Evolutionary conservation across 2,797 vertebrate genomes (phyloP), one percentile per base, ranked within the genome.

Genomic region (Perodicticus potto): DNA sequence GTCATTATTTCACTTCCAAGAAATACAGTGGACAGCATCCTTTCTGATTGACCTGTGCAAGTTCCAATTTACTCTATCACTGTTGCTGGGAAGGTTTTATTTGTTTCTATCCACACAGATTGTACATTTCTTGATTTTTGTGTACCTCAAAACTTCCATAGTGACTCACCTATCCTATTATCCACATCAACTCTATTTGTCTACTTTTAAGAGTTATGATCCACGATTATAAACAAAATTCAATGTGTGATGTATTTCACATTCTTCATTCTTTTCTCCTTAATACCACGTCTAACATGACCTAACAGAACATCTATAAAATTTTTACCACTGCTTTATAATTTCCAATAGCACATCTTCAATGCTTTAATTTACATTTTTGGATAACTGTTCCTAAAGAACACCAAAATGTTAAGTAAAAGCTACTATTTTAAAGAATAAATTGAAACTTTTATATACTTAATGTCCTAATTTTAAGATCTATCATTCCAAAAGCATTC

Each of bases 261-360:
- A 95, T 37, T 86, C 89, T 84, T 73, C 29, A 65, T 7, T 69
- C 17, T n/a, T 65, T 83, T 78, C 49, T 81, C 59, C 65, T 80
- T 76, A 88, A n/a, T 13, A 32, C 16, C 10, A 55, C 69, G 4
- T 69, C 55, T 94, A 96, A 92, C 90, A 77, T 25, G 61, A 95
- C 17, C 83, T 6, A 91, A 89, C 20, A 63, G n/a, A 86, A 55
- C 89, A 91, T n/a, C 23, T 40, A 57, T 65, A 40, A 67, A 65
- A 57, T 34, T n/a, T 96, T 97, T 82, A 95, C 11, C 53, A 80
- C 3, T 86, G 77, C 85, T 82, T 55, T 83, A 55, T 25, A 94
- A 74, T 78, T 95, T 86, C 61, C 74, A 70, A 84, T 1, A 92
- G 55, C 91, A 74, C 19, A 7, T 49, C 72, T 86, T 86, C 74